These are phyloP conservation scores for Pollicipes pollicipes DNA, from an alignment of 1,140 invertebrate genomes.

Conservation along the genomic window DNA sequence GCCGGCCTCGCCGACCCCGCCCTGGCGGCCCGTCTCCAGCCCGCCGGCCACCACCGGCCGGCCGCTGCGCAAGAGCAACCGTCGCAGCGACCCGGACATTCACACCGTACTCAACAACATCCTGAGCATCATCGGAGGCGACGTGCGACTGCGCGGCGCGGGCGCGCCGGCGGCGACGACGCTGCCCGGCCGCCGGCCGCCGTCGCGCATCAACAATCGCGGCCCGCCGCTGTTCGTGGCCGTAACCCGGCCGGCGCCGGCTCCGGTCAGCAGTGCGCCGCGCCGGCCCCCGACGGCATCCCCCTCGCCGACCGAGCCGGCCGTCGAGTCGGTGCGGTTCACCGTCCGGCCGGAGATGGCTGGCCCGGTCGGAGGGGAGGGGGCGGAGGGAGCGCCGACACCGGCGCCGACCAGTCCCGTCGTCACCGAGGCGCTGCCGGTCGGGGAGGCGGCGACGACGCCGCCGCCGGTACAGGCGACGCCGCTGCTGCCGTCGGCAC, in stretches of 20 bases:
- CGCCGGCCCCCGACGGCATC: slow-evolving; percentile 33
- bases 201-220: slow-evolving; percentile 59
- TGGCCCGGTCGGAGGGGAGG: background rate
- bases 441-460: too few relatives aligned
- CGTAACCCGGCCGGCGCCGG: slow-evolving; percentile 23
- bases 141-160: slow-evolving; percentile 40
- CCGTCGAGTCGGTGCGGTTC: slow-evolving; percentile 27
- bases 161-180: slow-evolving; percentile 14
- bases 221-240: slow-evolving; percentile 36
- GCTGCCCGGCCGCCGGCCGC: slow-evolving; percentile 20
- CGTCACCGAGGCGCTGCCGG: too few relatives aligned
- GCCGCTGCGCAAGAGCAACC: slow-evolving; percentile 3
- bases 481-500: too few relatives aligned
- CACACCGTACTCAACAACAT: slow-evolving; percentile 80
- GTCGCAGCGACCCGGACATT: slow-evolving; percentile 36
- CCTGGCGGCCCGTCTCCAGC: too few relatives aligned
- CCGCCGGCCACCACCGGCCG: background rate
- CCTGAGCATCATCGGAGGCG: slow-evolving; percentile 69
- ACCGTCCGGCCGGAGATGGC: background rate
- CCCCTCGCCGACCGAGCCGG: slow-evolving; percentile 51
- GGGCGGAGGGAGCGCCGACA: slow-evolving; percentile 9
- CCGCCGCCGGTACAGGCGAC: too few relatives aligned
- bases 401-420: slow-evolving; percentile 21
- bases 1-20: too few relatives aligned
- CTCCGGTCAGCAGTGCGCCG: too few relatives aligned